These are phyloP conservation scores for Boleophthalmus pectinirostris DNA, from an alignment of 2,113 vertebrate genomes.

Conservation along the genomic window DNA sequence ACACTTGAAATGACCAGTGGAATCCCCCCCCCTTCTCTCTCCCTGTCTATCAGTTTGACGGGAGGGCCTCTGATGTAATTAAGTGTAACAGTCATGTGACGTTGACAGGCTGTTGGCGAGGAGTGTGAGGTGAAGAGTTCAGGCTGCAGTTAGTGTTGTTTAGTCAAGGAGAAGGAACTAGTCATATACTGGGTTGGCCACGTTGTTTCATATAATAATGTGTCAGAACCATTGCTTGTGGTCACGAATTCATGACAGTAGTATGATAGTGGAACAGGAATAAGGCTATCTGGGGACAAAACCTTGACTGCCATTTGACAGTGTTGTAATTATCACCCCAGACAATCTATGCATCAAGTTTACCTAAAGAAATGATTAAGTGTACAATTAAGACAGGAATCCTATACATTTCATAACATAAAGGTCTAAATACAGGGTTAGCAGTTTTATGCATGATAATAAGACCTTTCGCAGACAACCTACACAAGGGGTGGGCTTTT, in stretches of 20 bases:
- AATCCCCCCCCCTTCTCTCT: not conserved
- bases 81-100: constrained; percentile 42
- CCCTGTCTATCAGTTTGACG: not conserved
- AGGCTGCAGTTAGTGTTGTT: constrained; percentile 8
- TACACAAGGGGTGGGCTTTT: no score
- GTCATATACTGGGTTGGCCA: not conserved
- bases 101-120: constrained; percentile 23
- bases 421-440: no score
- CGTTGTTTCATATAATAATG: not conserved
- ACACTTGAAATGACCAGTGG: constrained; percentile 7
- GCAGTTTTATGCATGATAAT: no score
- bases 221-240: not conserved
- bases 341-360: no score
- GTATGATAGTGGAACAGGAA: no score
- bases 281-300: not conserved
- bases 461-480: no score
- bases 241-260: not conserved
- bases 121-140: constrained; percentile 31
- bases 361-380: no score
- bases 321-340: not conserved
- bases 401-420: no score
- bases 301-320: not conserved
- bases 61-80: constrained; percentile 47
- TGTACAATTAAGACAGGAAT: no score
- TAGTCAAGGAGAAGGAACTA: not conserved